Evolutionary conservation across 2,113 vertebrate genomes (phyloP), one percentile per base, ranked within the genome.

Genomic region (Vanacampus margaritifer): DNA sequence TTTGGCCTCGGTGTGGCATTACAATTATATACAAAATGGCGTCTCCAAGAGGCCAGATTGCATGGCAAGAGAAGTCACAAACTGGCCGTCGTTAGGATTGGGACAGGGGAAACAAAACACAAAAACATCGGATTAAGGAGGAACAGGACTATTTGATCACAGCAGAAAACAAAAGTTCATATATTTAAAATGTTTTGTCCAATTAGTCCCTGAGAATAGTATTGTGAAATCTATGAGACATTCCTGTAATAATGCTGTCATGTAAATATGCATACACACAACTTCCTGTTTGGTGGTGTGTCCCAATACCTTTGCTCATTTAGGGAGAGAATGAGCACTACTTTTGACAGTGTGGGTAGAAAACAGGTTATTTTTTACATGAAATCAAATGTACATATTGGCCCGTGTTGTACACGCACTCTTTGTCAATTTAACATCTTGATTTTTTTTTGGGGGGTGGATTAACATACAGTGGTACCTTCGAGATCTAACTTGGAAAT

Each of bases 191-290:
- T 78, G 64, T 73, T 36, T 72, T 65, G 63, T 64, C 74, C 66
- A 68, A 63, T 67, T 81, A 83, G 69, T 91, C 84, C 89, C 89
- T 91, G 89, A 91, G 89, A 86, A 54, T 54, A 26, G 2, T 86
- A 71, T 73, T 73, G 68, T 57, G 54, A 6, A n/a, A 32, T 32
- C 54, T 14, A 57, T 17, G 54, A 57, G 24, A 57, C 54, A 57
- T 32, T 57, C 54, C 54, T 57, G 54, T 57, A 32, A n/a, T 21
- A 1, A 13, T 58, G 13, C 13, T 17, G 6, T 56, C 54, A 51
- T 23, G 11, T 32, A 35, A 17, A 36, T 58, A 36, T 53, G 51
- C 23, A 56, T 56, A 28, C 53, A 56, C 53, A 19, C 26, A 8
- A 62, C 21, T 23, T 23, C 35, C 58, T 60, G 3, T 36, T 10